Conservation (phyloP, 2,113 vertebrate genomes). For the Indicator indicator region DNA sequence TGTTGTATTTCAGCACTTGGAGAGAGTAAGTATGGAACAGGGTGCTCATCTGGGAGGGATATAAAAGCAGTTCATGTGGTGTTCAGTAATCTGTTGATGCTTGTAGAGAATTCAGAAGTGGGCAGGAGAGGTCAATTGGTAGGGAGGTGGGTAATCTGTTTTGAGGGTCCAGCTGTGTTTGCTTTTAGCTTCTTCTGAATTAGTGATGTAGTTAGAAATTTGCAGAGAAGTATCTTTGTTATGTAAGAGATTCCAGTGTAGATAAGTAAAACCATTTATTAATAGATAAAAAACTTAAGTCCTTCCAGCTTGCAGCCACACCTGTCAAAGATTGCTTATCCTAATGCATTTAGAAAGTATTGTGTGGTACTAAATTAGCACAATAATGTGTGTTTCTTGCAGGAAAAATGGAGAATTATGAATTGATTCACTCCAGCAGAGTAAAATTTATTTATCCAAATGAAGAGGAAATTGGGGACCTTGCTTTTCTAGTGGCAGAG, state of each 20-base stretch:
- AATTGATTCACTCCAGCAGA: constrained; percentile 94
- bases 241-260: background rate
- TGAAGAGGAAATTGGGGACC: constrained; percentile 96
- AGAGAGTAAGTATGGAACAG: background rate
- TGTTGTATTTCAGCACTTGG: background rate
- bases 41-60: background rate
- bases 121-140: background rate
- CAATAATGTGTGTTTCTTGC: constrained; percentile 36
- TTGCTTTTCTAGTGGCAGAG: constrained; percentile 92
- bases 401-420: constrained; percentile 98
- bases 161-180: background rate
- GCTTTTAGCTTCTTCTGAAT: background rate
- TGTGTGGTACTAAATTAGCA: background rate
- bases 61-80: background rate
- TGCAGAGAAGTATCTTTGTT: background rate
- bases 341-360: background rate
- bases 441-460: constrained; percentile 98
- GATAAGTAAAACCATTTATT: background rate
- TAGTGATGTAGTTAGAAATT: background rate
- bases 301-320: background rate
- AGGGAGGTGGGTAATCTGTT: background rate
- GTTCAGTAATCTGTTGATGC: background rate
- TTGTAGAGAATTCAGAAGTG: background rate
- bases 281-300: background rate
- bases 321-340: background rate